phyloP scores from a whole-genome alignment of 2,888 invertebrate genomes.

The Agriopis marginaria region DNA sequence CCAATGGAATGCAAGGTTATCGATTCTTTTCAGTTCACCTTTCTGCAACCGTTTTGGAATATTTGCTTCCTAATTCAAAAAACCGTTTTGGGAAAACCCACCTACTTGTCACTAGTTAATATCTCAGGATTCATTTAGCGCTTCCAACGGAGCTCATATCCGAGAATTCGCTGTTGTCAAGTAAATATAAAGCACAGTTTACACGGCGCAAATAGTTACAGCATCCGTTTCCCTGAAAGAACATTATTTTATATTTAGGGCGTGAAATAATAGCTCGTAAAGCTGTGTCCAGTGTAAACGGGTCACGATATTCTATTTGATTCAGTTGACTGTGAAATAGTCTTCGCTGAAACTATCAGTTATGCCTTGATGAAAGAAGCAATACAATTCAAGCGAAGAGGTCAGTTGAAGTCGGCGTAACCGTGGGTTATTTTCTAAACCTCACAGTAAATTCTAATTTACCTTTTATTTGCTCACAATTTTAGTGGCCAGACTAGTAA shows the following conservation, averaged over 20 bases:
- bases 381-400: neutral
- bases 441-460: too few species aligned
- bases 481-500: too few species aligned
- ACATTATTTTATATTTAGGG: conserved; percentile 50
- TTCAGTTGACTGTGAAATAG: conserved; percentile 34
- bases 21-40: conserved; percentile 22
- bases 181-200: conserved; percentile 29
- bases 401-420: neutral
- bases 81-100: conserved; percentile 29
- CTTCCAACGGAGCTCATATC: conserved; percentile 24
- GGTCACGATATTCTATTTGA: conserved; percentile 29
- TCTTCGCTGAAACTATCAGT: conserved; percentile 26
- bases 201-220: conserved; percentile 30
- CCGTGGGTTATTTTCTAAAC: neutral
- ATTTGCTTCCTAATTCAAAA: conserved; percentile 22
- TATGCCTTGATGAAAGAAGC: neutral
- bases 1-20: conserved; percentile 19
- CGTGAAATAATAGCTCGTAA: conserved; percentile 56
- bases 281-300: conserved; percentile 44
- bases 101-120: conserved; percentile 10
- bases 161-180: conserved; percentile 25
- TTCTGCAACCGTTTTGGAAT: conserved; percentile 13
- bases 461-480: too few species aligned
- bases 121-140: conserved; percentile 29
- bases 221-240: conserved; percentile 34